A percentile compares a stretch with the other conserved stretches of the same genome.
Evolutionary conservation across 2,113 vertebrate species (phyloP).

Genomic region (Podarcis raffonei): DNA sequence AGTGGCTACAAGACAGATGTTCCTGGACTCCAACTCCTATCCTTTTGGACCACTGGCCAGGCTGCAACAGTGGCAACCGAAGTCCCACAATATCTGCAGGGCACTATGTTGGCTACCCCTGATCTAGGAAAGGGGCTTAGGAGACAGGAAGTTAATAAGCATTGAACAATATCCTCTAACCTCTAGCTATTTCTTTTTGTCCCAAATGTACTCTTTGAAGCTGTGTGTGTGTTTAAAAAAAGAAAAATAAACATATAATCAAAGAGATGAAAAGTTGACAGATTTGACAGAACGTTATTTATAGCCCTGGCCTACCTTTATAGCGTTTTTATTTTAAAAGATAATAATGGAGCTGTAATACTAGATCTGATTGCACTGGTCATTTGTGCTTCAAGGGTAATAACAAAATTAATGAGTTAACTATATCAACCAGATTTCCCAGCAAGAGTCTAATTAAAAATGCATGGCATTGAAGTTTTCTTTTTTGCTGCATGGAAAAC

Average conservation of each 20-base stretch:
- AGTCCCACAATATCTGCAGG: too few relatives aligned
- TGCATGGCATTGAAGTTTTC: slow-evolving; percentile 29
- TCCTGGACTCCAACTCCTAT: too few relatives aligned
- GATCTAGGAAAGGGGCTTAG: neutral
- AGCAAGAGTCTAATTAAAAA: slow-evolving; percentile 54
- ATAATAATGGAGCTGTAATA: slow-evolving; percentile 34
- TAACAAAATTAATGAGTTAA: slow-evolving; percentile 49
- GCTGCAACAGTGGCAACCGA: too few relatives aligned
- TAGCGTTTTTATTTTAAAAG: slow-evolving; percentile 46
- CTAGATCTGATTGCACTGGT: slow-evolving; percentile 35
- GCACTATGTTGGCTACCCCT: too few relatives aligned
- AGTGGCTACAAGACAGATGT: too few relatives aligned
- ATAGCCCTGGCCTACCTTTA: slow-evolving; percentile 16
- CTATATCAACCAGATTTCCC: slow-evolving; percentile 30
- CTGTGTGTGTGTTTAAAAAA: too few relatives aligned
- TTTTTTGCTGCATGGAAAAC: slow-evolving; percentile 28
- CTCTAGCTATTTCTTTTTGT: slow-evolving; percentile 32
- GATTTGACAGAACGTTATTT: slow-evolving; percentile 26
- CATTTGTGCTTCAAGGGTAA: slow-evolving; percentile 8
- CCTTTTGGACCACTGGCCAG: too few relatives aligned
- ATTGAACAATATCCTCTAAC: slow-evolving; percentile 42
- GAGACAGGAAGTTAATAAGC: slow-evolving; percentile 13
- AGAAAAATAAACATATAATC: slow-evolving; percentile 33
- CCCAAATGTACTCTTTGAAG: slow-evolving; percentile 3
- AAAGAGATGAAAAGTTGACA: neutral